Evolutionary conservation across 2,888 invertebrate species (phyloP).

Genomic region (Lithosia quadra): DNA sequence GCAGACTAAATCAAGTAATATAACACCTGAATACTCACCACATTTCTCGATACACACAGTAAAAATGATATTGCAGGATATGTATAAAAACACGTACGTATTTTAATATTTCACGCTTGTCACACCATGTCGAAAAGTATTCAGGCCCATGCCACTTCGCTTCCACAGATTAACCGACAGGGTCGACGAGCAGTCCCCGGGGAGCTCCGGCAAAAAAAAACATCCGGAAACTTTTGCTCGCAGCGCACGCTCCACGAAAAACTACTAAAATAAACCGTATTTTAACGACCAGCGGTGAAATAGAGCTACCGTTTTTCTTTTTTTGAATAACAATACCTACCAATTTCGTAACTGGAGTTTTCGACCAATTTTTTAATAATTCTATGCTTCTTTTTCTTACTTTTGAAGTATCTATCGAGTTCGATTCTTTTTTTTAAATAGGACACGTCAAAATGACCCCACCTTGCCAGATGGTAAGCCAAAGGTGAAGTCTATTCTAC

Average conservation of each 20-base stretch:
- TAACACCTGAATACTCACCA: neutral
- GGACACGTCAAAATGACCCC: too few species aligned
- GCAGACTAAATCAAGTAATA: too few species aligned
- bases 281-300: constrained; percentile 57
- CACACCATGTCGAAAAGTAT: constrained; percentile 45
- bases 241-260: constrained; percentile 50
- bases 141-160: constrained; percentile 43
- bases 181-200: constrained; percentile 43
- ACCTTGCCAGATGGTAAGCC: too few species aligned
- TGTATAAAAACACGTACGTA: constrained; percentile 37
- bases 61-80: neutral
- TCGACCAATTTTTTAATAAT: constrained; percentile 41
- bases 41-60: neutral
- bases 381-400: constrained; percentile 6
- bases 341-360: constrained; percentile 40
- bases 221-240: constrained; percentile 44
- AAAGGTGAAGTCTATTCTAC: too few species aligned
- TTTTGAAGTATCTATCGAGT: neutral
- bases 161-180: constrained; percentile 55
- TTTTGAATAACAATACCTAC: constrained; percentile 47
- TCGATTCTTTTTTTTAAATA: too few species aligned
- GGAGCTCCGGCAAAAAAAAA: constrained; percentile 35
- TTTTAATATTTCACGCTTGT: constrained; percentile 55
- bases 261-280: constrained; percentile 63
- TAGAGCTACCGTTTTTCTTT: constrained; percentile 48